Base-by-base conservation (phyloP, 2,113 vertebrate genomes). In the Syrmaticus mikado region DNA sequence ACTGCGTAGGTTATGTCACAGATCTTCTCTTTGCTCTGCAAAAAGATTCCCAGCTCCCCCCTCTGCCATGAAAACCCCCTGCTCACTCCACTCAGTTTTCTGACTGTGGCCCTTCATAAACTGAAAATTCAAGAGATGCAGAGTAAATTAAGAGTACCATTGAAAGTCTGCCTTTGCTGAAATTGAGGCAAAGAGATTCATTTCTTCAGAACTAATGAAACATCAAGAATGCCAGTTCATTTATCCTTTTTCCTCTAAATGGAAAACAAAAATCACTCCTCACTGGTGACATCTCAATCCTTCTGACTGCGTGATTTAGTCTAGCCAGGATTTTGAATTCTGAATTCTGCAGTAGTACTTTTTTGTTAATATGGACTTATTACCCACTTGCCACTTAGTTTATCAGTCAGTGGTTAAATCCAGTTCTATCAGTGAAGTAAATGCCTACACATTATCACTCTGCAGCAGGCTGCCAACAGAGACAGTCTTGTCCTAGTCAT, bases 381-480 rank as follows among this genome's bases (percentile, higher is more conserved):
- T 98, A 98, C 97, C 95, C 97, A 98, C 97, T 98, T 97, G 98
- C 98, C 98, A 97, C 97, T 98, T 98, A 98, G 97, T 98, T 98
- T 98, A 98, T 98, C 98, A 98, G 97, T 95, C 95, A 80, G 97
- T 97, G 97, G 98, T 97, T 98, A 98, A 98, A 98, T 97, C 97
- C 98, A 93, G 97, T 97, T 97, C 97, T 97, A 97, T 97, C 98
- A 96, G 97, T 93, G 89, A 95, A 97, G 96, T 97, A 98, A 98
- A 98, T 98, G 97, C 97, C 97, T 97, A 77, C 97, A 97, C 97
- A 98, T 98, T 98, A 98, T 98, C 98, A 98, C 97, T 94, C 85
- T 82, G 95, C 96, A 98, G 97, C 98, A 98, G 98, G 94, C 98
- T 98, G 97, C 97, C 98, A 96, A 61, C 86, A 74, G 97, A 98